Evolutionary conservation across 2,797 vertebrate genomes (phyloP).

Genomic region (Holocentrus rufus): DNA sequence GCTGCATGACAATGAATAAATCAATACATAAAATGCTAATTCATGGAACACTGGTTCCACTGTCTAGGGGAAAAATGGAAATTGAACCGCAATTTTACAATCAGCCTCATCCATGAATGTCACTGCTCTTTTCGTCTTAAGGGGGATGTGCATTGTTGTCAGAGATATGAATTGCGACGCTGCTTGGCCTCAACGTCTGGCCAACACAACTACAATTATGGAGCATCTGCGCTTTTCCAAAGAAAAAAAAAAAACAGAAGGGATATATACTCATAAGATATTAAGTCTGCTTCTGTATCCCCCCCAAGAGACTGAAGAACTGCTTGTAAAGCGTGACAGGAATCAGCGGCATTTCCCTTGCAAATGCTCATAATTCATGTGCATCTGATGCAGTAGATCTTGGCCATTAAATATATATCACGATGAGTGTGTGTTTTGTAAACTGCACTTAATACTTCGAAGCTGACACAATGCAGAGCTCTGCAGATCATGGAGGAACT

Average conservation of each 20-base stretch:
- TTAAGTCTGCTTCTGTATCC: slow-evolving; percentile 21
- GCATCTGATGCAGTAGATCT: background rate
- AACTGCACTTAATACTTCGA: background rate
- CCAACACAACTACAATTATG: slow-evolving; percentile 20
- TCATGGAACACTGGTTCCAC: slow-evolving; percentile 58
- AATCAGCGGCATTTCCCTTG: background rate
- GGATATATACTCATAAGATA: slow-evolving; percentile 13
- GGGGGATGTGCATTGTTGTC: slow-evolving; percentile 37
- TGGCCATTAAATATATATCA: background rate
- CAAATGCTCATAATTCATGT: slow-evolving; percentile 5
- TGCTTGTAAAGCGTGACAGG: slow-evolving; percentile 12
- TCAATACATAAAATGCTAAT: slow-evolving; percentile 74
- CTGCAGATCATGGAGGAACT: background rate
- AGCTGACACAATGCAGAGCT: background rate
- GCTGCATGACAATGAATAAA: slow-evolving; percentile 79
- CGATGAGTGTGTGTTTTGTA: background rate
- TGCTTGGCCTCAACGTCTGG: slow-evolving; percentile 6
- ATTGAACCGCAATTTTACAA: slow-evolving; percentile 59
- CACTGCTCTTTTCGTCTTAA: slow-evolving; percentile 43
- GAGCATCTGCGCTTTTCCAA: slow-evolving; percentile 28
- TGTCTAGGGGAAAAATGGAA: slow-evolving; percentile 58
- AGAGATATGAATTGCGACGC: slow-evolving; percentile 45
- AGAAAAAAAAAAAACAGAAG: slow-evolving; percentile 1
- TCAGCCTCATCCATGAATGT: slow-evolving; percentile 60
- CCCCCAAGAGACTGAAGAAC: slow-evolving; percentile 6